Base-by-base conservation (phyloP, 2,113 vertebrate genomes). In the Mixornis gularis region DNA sequence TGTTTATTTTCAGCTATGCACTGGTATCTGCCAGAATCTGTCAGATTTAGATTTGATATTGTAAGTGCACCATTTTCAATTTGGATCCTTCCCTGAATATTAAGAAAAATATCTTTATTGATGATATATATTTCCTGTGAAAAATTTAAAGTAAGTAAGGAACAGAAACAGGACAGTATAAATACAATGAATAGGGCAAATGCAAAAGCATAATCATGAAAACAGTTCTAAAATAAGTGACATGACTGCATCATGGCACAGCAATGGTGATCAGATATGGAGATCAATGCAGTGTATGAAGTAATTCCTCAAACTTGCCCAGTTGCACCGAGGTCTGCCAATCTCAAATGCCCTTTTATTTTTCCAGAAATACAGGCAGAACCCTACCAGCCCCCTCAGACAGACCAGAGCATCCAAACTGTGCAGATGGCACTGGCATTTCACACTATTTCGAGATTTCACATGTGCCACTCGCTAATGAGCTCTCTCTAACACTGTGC, bases 1-100 rank as follows among this genome's bases (percentile, higher is more conserved):
- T 99, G 98, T 96, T 99, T 99, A 98, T 99, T 99, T 97, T 99
- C 99, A 59, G 99, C 99, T 96, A 99, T 96, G 97, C 99, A 99
- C 32, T 99, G 99, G 97, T 99, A 99, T 98, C 98, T 98, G 93
- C 99, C 99, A 58, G 98, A 98, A 96, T 99, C 98, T 80, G 98
- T 98, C 97, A 98, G 97, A 94, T 98, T 98, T 95, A 99, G 97
- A 73, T 97, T 97, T 53, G 97, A 95, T 95, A 99, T 98, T 51
- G 98, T 98, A 77, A 99, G 98, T 82, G 98, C 98, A 73, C 99
- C 99, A 13, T 99, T 99, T 98, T 99, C 99, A 93, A 99, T 98
- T 96, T 98, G 98, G 96, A 98, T 97, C 95, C 98, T 98, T 92
- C 97, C 98, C 99, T 99, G 97, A 94, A 71, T 73, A 96, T 96